A percentile compares a stretch with the other conserved stretches of the same genome.
Evolutionary conservation across 2,888 invertebrate species (phyloP).

Genomic region (Cyrtodaria siliqua): DNA sequence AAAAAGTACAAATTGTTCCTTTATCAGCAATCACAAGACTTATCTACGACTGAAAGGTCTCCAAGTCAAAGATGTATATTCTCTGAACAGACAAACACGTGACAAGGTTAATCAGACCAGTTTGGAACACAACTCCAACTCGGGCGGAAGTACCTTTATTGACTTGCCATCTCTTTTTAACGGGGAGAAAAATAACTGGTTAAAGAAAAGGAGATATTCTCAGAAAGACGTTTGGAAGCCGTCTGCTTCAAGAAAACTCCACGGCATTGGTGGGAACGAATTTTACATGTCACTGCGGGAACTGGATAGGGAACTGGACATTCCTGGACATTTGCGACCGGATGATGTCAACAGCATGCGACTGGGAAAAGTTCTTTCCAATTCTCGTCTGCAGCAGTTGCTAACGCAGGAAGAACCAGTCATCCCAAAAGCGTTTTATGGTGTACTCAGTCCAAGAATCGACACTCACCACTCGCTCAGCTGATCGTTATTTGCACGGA

Average conservation of each 20-base stretch:
- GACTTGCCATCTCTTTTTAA: constrained; percentile 18
- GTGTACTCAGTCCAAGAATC: background rate
- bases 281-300: constrained; percentile 13
- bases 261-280: background rate
- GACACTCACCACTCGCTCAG: no score
- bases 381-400: constrained; percentile 15
- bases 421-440: constrained; percentile 27
- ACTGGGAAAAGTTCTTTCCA: constrained; percentile 28
- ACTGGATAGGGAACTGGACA: constrained; percentile 16
- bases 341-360: constrained; percentile 4
- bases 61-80: constrained; percentile 31
- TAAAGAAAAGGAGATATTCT: constrained; percentile 1
- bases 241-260: constrained; percentile 10
- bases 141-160: constrained; percentile 12
- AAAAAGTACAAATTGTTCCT: constrained; percentile 32
- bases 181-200: background rate
- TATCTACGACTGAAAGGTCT: constrained; percentile 29
- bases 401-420: constrained; percentile 16
- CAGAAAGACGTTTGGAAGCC: constrained; percentile 35
- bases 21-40: constrained; percentile 35
- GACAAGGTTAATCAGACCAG: background rate
- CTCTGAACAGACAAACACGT: constrained; percentile 18
- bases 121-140: background rate
- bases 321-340: constrained; percentile 28
- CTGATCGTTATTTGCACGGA: no score